Base-by-base conservation (phyloP, 2,888 invertebrate genomes). In the Standfussiana lucernea region DNA sequence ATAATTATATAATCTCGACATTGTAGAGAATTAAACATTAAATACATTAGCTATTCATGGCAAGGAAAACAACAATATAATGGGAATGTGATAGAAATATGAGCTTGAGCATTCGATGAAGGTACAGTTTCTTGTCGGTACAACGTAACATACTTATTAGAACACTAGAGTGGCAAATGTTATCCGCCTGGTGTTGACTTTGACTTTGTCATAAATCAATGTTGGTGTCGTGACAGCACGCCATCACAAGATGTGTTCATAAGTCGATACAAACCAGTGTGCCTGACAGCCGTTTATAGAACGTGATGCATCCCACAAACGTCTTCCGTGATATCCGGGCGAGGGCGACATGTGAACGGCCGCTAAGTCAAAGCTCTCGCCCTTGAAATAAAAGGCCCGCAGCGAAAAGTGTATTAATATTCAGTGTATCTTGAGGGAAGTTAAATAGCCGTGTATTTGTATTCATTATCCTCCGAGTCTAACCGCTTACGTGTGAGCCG, bases 381-480 rank as follows among this genome's bases (percentile, higher is more conserved):
- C 92, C 93, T 93, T 93, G 93, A 94, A 93, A 92, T 91, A 91
- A 91, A 91, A 91, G 91, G 89, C 89, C 90, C 92, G 86, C 87
- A 92, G 90, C 90, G 88, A 92, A 91, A 92, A 91, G 87, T 92
- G 77, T 93, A 93, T 94, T 94, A 93, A 94, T 93, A 94, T 94
- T 94, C 94, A 90, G 89, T 93, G 91, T 91, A 93, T 92, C 92
- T 93, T 89, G 89, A 91, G 91, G 94, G 93, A 95, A 95, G 95
- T 95, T 94, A 95, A 95, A 96, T 96, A 94, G 95, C 93, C 92
- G 92, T 93, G 93, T 94, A 94, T 94, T 94, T 94, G 94, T 95
- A 95, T 96, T 95, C 95, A 95, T 95, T 95, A 95, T 93, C 93
- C 92, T 91, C 90, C 88, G 89, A 89, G 84, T 88, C 85, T 89